Percentiles rank a stretch among this genome's conserved stretches.
phyloP scores from a whole-genome alignment of 2,888 invertebrate species.

The Trissoscelio sp. region DNA sequence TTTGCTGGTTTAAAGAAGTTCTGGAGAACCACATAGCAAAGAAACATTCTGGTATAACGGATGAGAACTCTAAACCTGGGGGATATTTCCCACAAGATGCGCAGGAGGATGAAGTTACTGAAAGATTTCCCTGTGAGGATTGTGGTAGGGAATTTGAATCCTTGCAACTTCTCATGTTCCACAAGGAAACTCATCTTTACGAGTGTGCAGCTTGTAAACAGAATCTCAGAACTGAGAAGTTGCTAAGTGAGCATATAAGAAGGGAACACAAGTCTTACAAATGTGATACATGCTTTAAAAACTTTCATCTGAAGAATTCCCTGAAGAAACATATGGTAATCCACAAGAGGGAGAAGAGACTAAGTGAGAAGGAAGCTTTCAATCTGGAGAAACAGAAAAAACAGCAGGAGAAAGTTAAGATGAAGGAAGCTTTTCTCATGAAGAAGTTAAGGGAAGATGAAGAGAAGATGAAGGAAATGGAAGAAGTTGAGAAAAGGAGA shows the following conservation, averaged over 20 bases:
- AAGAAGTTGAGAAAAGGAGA: too few species aligned
- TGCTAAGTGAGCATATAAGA: conserved; percentile 24
- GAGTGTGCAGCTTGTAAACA: conserved; percentile 40
- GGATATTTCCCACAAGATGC: conserved; percentile 40
- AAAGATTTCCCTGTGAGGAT: conserved; percentile 41
- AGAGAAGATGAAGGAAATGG: too few species aligned
- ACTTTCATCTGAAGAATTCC: background rate
- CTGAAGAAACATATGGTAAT: background rate
- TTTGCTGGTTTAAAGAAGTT: conserved; percentile 31
- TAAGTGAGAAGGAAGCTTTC: too few species aligned
- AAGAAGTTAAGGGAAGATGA: too few species aligned
- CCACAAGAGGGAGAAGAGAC: background rate
- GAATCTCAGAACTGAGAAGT: conserved; percentile 35
- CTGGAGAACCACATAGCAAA: conserved; percentile 48
- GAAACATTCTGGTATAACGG: conserved; percentile 11
- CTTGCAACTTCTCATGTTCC: conserved; percentile 11
- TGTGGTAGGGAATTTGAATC: conserved; percentile 29
- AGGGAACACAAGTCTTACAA: conserved; percentile 12
- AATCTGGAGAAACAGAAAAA: too few species aligned
- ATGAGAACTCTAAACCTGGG: background rate
- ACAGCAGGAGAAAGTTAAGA: too few species aligned
- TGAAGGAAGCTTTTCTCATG: too few species aligned
- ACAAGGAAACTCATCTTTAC: conserved; percentile 35
- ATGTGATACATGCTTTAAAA: background rate
- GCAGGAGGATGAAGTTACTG: conserved; percentile 39